Evolutionary conservation across 1,140 invertebrate species (phyloP).

Genomic region (Drosophila ohnishii): DNA sequence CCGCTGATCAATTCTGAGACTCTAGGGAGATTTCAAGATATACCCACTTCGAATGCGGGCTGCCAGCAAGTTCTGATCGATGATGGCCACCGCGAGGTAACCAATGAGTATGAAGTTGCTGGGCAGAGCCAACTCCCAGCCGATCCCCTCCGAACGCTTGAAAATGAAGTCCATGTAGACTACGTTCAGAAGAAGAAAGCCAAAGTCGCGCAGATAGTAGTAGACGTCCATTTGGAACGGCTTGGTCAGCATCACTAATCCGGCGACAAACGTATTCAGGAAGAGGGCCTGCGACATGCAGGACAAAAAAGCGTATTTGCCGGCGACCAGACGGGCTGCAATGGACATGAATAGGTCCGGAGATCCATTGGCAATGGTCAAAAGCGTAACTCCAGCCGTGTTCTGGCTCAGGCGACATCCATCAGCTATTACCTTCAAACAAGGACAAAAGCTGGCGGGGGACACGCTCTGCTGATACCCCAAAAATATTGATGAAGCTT

Average conservation of each 20-base stretch:
- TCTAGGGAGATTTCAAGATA: background rate
- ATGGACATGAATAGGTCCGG: conserved; percentile 88
- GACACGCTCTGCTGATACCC: background rate
- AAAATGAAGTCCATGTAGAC: conserved; percentile 28
- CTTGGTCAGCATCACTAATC: conserved; percentile 20
- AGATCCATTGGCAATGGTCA: conserved; percentile 91
- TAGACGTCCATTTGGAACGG: conserved; percentile 14
- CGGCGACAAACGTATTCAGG: conserved; percentile 20
- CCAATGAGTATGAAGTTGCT: conserved; percentile 3
- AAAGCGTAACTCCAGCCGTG: conserved; percentile 90
- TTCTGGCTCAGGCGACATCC: conserved; percentile 88
- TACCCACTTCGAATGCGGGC: conserved; percentile 7
- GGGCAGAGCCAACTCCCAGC: background rate
- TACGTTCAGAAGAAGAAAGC: conserved; percentile 28
- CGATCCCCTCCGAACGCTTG: conserved; percentile 6
- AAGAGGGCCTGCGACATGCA: conserved; percentile 24
- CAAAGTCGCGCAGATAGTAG: conserved; percentile 31
- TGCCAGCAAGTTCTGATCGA: conserved; percentile 21
- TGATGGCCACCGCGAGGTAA: conserved; percentile 15
- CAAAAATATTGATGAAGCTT: background rate
- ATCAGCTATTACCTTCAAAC: conserved; percentile 87
- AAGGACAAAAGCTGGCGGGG: conserved; percentile 86
- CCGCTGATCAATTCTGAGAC: background rate
- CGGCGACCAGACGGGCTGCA: background rate
- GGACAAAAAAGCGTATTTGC: background rate